Percentiles rank a stretch among this genome's conserved stretches.
Evolutionary conservation across 2,113 vertebrate species (phyloP).

Genomic region (Grammomys surdaster): DNA sequence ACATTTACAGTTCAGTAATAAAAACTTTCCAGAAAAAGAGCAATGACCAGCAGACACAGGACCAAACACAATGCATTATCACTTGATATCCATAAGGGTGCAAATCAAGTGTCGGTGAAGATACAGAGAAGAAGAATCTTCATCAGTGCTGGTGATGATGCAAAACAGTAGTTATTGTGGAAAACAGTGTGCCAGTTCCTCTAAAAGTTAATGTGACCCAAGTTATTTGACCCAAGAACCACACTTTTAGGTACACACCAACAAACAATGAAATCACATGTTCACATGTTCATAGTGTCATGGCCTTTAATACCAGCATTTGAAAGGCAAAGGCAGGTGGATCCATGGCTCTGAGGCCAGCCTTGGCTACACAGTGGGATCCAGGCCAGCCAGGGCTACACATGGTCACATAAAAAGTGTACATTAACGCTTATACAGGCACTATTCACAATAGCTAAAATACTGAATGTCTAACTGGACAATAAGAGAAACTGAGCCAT

Average conservation of each 20-base stretch:
- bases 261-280: conserved; percentile 26
- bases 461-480: not conserved
- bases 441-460: conserved; percentile 53
- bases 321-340: not conserved
- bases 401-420: not conserved
- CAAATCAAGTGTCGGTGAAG: not conserved
- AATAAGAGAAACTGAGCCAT: not conserved
- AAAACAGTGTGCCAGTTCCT: conserved; percentile 22
- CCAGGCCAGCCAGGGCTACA: not conserved
- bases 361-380: not conserved
- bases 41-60: not conserved
- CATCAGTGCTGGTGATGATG: not conserved
- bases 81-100: not conserved
- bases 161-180: conserved; percentile 27
- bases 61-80: conserved; percentile 9
- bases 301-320: not conserved
- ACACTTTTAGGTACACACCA: not conserved
- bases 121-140: not conserved
- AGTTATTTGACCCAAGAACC: not conserved
- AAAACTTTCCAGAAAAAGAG: not conserved
- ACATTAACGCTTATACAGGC: not conserved
- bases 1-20: conserved; percentile 16
- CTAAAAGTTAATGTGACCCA: conserved; percentile 11
- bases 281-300: not conserved
- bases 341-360: not conserved